Conservation (phyloP, 1,140 invertebrate species). For the Cherax destructor region DNA sequence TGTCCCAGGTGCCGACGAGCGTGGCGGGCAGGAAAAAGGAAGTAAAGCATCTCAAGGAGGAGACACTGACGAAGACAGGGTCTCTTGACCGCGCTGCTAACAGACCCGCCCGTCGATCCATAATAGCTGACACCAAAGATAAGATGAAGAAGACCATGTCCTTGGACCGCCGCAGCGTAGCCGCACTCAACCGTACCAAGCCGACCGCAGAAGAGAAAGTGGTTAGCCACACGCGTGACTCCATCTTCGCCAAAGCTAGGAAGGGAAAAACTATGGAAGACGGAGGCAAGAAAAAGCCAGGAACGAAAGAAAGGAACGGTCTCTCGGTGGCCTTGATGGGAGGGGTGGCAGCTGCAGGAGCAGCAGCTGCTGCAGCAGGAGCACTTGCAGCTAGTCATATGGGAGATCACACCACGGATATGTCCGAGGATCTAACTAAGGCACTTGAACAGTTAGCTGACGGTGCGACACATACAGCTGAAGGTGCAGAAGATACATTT, state of each 20-base stretch:
- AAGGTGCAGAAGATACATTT: neutral
- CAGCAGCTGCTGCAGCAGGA: slow-evolving; percentile 8
- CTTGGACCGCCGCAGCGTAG: neutral
- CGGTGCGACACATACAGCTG: too few relatives aligned
- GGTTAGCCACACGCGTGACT: neutral
- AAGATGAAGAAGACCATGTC: slow-evolving; percentile 37
- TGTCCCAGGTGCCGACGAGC: slow-evolving; percentile 18
- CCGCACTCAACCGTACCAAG: neutral
- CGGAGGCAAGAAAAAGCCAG: neutral
- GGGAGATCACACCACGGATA: neutral
- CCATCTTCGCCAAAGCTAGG: neutral
- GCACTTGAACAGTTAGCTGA: too few relatives aligned
- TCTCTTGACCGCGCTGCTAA: slow-evolving; percentile 14
- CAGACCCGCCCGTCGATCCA: slow-evolving; percentile 8
- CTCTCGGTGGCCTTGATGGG: neutral
- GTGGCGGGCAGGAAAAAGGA: neutral
- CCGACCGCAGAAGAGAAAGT: neutral
- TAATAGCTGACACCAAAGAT: slow-evolving; percentile 28
- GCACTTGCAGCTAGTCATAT: neutral
- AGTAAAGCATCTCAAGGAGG: slow-evolving; percentile 4
- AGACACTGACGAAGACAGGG: neutral
- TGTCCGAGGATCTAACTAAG: too few relatives aligned
- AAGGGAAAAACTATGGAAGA: neutral
- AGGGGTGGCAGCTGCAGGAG: slow-evolving; percentile 21
- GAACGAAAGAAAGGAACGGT: neutral